Percentiles rank a stretch among this genome's conserved stretches.
Conservation (phyloP, 2,888 invertebrate species). For the Sinotaia quadrata region DNA sequence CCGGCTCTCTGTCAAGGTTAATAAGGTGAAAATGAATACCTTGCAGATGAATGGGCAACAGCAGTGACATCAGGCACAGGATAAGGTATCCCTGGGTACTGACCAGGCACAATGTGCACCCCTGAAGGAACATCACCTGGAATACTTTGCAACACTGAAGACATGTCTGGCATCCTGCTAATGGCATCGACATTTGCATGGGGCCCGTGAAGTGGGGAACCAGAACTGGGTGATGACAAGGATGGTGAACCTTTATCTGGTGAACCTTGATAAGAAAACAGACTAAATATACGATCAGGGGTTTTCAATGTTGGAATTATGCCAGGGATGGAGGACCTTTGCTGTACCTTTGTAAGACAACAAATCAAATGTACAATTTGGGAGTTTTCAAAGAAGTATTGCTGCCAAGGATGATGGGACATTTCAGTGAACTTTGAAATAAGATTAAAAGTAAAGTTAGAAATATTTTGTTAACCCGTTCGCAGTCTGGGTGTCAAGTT, state of each 20-base stretch:
- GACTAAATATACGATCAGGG: no score
- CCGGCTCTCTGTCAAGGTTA: no score
- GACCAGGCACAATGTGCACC: not conserved
- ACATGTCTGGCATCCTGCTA: no score
- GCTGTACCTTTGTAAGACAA: not conserved
- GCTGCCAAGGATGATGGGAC: no score
- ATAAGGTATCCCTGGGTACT: not conserved
- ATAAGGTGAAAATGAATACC: no score
- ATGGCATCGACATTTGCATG: no score
- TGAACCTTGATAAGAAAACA: not conserved
- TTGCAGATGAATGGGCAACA: not conserved
- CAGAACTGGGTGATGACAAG: not conserved
- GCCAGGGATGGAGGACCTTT: not conserved
- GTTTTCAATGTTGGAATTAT: no score
- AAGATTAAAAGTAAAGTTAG: no score
- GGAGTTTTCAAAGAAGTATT: no score
- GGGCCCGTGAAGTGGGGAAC: constrained; percentile 10
- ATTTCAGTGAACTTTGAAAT: no score
- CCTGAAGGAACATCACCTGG: not conserved
- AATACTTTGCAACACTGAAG: not conserved
- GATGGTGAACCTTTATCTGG: constrained; percentile 22
- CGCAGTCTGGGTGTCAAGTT: no score
- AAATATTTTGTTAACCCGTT: no score
- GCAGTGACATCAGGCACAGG: constrained; percentile 14
- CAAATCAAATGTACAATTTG: not conserved